Conservation (phyloP, 2,797 vertebrate species). For the Gymnoscopelus braueri region DNA sequence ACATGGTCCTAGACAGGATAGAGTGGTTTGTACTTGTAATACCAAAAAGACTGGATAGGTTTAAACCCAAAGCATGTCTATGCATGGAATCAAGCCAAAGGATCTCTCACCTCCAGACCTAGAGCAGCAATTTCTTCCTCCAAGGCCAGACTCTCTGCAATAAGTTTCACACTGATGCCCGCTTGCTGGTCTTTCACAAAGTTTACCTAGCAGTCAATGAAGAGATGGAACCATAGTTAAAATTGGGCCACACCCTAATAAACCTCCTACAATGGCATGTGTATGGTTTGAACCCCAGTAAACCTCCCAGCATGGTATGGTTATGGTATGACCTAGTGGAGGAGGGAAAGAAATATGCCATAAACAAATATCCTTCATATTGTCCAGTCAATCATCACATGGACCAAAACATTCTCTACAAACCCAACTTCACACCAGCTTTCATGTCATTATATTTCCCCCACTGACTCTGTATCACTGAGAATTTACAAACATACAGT, state of each 20-base stretch:
- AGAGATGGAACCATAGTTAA: slow-evolving; percentile 17
- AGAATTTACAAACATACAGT: too few species aligned
- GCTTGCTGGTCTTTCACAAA: slow-evolving; percentile 87
- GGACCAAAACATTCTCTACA: not conserved
- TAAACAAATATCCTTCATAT: too few species aligned
- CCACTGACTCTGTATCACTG: too few species aligned
- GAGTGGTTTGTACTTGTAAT: not conserved
- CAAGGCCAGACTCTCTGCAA: slow-evolving; percentile 73
- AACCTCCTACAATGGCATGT: slow-evolving; percentile 5
- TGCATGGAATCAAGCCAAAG: not conserved
- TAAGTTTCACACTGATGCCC: slow-evolving; percentile 76
- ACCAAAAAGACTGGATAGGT: not conserved
- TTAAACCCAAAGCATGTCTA: not conserved
- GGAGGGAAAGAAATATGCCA: too few species aligned
- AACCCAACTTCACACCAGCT: not conserved
- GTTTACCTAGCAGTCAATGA: slow-evolving; percentile 77
- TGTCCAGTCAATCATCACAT: not conserved
- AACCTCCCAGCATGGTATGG: too few species aligned
- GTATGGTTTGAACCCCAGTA: not conserved
- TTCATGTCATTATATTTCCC: not conserved
- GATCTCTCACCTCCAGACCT: slow-evolving; percentile 67
- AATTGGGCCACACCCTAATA: not conserved
- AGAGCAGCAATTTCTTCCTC: slow-evolving; percentile 78
- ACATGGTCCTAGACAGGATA: slow-evolving; percentile 64
- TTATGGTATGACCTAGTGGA: too few species aligned